Conservation (phyloP, 2,888 invertebrate species). For the Neria commutata region DNA sequence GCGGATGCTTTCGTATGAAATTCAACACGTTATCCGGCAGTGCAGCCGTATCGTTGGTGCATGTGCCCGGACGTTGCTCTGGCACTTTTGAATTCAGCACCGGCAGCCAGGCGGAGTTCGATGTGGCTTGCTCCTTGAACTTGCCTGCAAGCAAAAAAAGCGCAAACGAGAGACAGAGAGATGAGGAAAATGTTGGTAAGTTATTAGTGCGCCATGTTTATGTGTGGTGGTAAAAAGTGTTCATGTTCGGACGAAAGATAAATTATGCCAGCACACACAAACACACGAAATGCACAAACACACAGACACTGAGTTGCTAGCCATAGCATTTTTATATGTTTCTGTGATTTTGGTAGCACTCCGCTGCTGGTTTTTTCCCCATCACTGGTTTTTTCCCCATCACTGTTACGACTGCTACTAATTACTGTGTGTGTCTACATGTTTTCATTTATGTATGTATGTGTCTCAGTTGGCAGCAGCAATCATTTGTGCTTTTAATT, state of each 20-base stretch:
- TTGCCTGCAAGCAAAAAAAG: slow-evolving; percentile 49
- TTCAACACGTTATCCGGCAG: slow-evolving; percentile 92
- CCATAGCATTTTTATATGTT: background rate
- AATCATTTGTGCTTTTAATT: slow-evolving; percentile 48
- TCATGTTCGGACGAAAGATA: no score
- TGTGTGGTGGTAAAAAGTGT: no score
- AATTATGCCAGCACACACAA: no score
- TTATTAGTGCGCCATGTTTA: no score
- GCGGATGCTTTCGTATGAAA: slow-evolving; percentile 94
- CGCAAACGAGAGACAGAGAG: background rate
- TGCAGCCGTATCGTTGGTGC: slow-evolving; percentile 90
- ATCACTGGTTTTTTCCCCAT: no score
- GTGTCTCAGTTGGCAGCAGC: background rate
- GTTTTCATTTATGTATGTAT: background rate
- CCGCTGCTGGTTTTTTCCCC: no score
- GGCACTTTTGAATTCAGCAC: slow-evolving; percentile 90
- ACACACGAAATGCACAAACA: no score
- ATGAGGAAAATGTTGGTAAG: background rate
- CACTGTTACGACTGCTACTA: background rate
- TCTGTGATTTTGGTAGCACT: no score
- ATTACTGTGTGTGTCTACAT: background rate
- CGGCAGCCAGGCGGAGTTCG: slow-evolving; percentile 93
- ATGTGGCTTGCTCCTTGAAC: slow-evolving; percentile 95
- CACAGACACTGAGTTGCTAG: no score
- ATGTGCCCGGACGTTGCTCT: slow-evolving; percentile 91